Evolutionary conservation across 2,888 invertebrate genomes (phyloP).

Genomic region (Drosophila sordidula): DNA sequence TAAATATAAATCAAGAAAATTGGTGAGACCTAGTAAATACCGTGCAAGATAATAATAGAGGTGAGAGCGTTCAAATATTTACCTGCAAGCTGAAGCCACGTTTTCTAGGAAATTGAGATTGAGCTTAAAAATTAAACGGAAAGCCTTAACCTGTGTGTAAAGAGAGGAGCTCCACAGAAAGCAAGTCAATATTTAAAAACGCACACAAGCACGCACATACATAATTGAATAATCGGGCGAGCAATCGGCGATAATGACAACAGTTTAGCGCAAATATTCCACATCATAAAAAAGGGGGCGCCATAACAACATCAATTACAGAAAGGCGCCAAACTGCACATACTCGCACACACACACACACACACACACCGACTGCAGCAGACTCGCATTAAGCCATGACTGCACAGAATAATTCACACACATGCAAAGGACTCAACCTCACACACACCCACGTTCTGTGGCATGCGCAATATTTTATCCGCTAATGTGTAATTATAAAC

Average conservation of each 20-base stretch:
- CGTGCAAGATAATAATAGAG: too few species aligned
- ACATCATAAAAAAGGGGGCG: conserved; percentile 55
- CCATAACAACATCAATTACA: conserved; percentile 59
- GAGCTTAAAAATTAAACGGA: too few species aligned
- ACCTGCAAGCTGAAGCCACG: too few species aligned
- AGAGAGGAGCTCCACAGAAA: not conserved
- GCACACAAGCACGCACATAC: not conserved
- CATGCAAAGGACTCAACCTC: not conserved
- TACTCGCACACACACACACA: conserved; percentile 1
- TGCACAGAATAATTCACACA: conserved; percentile 35
- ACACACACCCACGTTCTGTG: conserved; percentile 23
- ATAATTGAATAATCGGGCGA: conserved; percentile 62
- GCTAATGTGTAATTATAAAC: conserved; percentile 78
- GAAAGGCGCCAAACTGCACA: conserved; percentile 33
- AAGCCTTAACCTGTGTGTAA: not conserved
- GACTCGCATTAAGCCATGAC: conserved; percentile 28
- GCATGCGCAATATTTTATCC: conserved; percentile 67
- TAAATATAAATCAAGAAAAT: too few species aligned
- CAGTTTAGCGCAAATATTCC: conserved; percentile 64
- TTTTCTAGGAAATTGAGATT: too few species aligned
- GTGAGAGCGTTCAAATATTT: too few species aligned
- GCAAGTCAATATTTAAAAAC: not conserved
- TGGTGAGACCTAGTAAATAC: too few species aligned
- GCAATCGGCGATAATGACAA: conserved; percentile 69
- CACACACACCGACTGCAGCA: conserved; percentile 5